Conservation (phyloP, 2,797 vertebrate species). For the Odontamblyopus lacepedii region DNA sequence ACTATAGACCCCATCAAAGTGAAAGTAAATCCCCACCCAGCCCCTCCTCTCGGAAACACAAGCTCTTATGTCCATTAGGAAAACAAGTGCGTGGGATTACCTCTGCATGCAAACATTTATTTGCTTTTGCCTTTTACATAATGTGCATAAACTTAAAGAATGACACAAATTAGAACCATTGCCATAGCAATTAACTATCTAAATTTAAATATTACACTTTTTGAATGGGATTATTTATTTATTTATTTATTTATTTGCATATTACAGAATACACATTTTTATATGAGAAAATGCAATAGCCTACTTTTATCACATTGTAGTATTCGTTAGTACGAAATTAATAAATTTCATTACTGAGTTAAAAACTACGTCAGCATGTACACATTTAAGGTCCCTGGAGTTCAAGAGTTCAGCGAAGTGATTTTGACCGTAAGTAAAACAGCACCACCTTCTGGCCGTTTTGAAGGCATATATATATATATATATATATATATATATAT, state of each 20-base stretch:
- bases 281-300: not conserved
- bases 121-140: not conserved
- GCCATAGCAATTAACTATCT: too few relatives aligned
- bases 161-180: too few relatives aligned
- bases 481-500: too few relatives aligned
- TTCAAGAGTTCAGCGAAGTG: not conserved
- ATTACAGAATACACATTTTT: not conserved
- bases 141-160: not conserved
- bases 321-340: too few relatives aligned
- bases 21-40: conserved; percentile 45
- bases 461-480: too few relatives aligned
- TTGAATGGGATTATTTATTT: too few relatives aligned
- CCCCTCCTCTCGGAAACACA: conserved; percentile 30
- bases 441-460: not conserved
- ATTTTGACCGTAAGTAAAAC: not conserved
- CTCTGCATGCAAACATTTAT: conserved; percentile 3
- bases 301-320: not conserved
- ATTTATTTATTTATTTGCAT: too few relatives aligned
- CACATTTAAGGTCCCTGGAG: not conserved
- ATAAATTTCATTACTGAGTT: too few relatives aligned
- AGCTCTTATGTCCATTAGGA: conserved; percentile 56
- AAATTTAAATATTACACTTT: too few relatives aligned
- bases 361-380: too few relatives aligned
- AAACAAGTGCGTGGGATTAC: conserved; percentile 40
- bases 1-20: conserved; percentile 40